Evolutionary conservation across 2,113 vertebrate species (phyloP).

Genomic region (Oncorhynchus kisutch): DNA sequence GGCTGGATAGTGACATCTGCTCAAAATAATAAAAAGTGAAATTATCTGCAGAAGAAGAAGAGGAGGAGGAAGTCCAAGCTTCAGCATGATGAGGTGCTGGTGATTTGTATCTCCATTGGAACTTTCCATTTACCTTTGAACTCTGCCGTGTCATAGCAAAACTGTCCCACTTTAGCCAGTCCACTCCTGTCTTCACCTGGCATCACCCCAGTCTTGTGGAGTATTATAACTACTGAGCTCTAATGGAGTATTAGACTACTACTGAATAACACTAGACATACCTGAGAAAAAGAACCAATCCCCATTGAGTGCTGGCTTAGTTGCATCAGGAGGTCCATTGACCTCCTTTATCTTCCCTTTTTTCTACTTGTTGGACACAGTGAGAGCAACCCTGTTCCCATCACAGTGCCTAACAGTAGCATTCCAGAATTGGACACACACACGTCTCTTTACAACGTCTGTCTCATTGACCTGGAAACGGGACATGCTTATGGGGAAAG

Average conservation of each 20-base stretch:
- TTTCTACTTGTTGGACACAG: slow-evolving; percentile 12
- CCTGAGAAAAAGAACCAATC: background rate
- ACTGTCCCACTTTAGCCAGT: background rate
- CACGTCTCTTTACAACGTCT: background rate
- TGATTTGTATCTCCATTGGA: background rate
- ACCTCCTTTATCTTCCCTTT: background rate
- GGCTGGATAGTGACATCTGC: background rate
- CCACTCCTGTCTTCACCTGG: background rate
- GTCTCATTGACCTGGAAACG: no score
- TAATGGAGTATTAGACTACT: background rate
- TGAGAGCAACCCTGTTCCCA: slow-evolving; percentile 20
- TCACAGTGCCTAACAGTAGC: slow-evolving; percentile 10
- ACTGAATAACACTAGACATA: background rate
- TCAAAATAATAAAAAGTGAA: background rate
- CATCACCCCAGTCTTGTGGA: background rate
- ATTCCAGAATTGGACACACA: slow-evolving; percentile 7
- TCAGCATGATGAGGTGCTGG: slow-evolving; percentile 1
- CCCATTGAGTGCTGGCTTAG: background rate
- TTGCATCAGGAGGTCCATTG: background rate
- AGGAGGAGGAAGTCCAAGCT: slow-evolving; percentile 8
- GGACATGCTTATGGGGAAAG: no score
- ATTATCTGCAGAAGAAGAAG: slow-evolving; percentile 11
- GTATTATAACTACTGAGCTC: background rate
- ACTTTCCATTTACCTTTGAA: background rate
- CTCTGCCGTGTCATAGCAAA: background rate